Evolutionary conservation across 92 coral and sea anemone genomes (phyloP).

Genomic region (Anthopleura xanthogrammica): DNA sequence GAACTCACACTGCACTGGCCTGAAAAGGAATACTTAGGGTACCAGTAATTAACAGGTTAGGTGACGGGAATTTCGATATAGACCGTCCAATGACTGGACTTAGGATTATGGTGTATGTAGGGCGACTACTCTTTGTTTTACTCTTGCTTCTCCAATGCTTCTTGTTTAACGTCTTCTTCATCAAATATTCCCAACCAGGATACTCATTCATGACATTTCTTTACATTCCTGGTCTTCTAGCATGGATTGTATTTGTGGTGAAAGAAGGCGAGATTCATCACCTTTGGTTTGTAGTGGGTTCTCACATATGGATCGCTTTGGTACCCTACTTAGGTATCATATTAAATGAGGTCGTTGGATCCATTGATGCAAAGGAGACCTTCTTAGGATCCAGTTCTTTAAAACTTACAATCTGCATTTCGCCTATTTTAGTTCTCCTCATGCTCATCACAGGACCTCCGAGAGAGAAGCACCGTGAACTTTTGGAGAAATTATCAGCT

Average conservation of each 20-base stretch:
- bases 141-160: not conserved
- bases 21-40: too few species aligned
- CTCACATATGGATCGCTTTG: not conserved
- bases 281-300: not conserved
- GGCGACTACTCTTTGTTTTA: not conserved
- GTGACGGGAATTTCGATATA: not conserved
- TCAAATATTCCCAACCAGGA: not conserved
- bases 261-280: not conserved
- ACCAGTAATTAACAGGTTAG: not conserved
- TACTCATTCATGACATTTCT: constrained; percentile 1
- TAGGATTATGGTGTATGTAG: not conserved
- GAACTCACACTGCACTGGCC: not conserved
- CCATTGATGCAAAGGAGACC: not conserved
- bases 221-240: not conserved
- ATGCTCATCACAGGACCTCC: constrained; percentile 7
- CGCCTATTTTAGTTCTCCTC: not conserved
- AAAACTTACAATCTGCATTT: not conserved
- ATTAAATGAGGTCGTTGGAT: not conserved
- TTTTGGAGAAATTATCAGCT: not conserved
- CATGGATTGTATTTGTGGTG: constrained; percentile 3
- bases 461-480: constrained; percentile 1
- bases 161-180: not conserved
- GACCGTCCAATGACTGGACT: not conserved
- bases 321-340: not conserved
- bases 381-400: not conserved